Percentiles rank a stretch among this genome's conserved stretches.
Conservation (phyloP, 2,797 vertebrate species). For the Sphaeramia orbicularis region DNA sequence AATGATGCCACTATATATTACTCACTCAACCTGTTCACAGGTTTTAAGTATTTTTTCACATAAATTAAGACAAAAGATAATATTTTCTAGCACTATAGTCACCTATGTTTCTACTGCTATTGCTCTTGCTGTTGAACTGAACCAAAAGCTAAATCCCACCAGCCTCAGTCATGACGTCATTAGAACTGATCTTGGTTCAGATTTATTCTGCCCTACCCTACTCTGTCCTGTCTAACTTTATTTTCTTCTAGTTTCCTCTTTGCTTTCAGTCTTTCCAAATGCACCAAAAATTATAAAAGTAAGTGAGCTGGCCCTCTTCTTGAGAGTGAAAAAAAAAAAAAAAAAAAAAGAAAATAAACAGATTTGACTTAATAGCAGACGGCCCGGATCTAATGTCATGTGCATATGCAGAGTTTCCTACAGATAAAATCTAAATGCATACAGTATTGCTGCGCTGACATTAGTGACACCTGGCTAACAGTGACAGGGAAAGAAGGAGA, state of each 20-base stretch:
- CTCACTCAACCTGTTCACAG: not conserved
- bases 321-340: not conserved
- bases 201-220: not conserved
- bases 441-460: constrained; percentile 52
- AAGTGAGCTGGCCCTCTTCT: not conserved
- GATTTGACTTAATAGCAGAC: constrained; percentile 7
- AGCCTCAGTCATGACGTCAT: not conserved
- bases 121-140: no score
- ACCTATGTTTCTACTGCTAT: no score
- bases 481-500: constrained; percentile 49
- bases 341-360: constrained; percentile 4
- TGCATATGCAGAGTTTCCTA: not conserved
- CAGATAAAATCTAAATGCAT: constrained; percentile 29
- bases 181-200: not conserved
- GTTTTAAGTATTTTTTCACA: constrained; percentile 22
- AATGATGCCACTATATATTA: no score
- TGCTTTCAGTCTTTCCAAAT: constrained; percentile 5
- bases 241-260: constrained; percentile 23
- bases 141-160: no score
- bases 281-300: not conserved
- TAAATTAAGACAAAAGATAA: constrained; percentile 7
- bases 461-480: constrained; percentile 65
- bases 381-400: not conserved
- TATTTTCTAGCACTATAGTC: not conserved
- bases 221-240: constrained; percentile 3